These are phyloP conservation scores for Nasonia oneida DNA, from an alignment of 2,888 invertebrate species.

Conservation along the genomic window DNA sequence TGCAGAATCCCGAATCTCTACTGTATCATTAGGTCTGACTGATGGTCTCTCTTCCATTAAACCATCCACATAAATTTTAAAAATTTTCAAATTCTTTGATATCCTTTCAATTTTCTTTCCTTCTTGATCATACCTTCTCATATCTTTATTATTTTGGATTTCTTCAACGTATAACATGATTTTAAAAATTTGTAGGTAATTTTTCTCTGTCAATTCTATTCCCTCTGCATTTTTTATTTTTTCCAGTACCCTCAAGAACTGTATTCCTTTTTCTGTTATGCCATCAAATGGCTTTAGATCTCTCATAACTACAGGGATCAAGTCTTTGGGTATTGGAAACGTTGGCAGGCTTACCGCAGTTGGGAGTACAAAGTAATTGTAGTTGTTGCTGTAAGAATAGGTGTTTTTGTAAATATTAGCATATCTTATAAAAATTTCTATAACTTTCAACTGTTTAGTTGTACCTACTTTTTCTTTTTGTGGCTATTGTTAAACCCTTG, in stretches of 20 bases:
- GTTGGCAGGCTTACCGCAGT: slow-evolving; percentile 13
- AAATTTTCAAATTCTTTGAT: background rate
- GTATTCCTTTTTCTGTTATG: slow-evolving; percentile 27
- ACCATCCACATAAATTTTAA: slow-evolving; percentile 47
- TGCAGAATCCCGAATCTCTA: slow-evolving; percentile 23
- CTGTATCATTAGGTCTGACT: slow-evolving; percentile 39
- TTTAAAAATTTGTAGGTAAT: slow-evolving; percentile 49
- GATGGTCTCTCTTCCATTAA: slow-evolving; percentile 49
- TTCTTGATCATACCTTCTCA: slow-evolving; percentile 47
- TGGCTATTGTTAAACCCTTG: background rate
- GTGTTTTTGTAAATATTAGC: background rate
- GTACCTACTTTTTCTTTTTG: background rate
- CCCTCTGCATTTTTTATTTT: slow-evolving; percentile 16
- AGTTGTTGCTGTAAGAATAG: slow-evolving; percentile 32
- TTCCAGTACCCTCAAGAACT: slow-evolving; percentile 35
- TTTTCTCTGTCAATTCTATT: slow-evolving; percentile 21
- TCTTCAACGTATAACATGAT: slow-evolving; percentile 58
- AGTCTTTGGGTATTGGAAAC: slow-evolving; percentile 49
- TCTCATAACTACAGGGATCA: slow-evolving; percentile 18
- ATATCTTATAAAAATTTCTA: background rate
- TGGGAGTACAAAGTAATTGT: slow-evolving; percentile 42
- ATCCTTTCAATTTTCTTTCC: background rate
- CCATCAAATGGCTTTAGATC: slow-evolving; percentile 25
- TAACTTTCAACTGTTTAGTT: background rate
- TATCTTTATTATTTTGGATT: slow-evolving; percentile 52